Evolutionary conservation across 2,113 vertebrate species (phyloP).

Genomic region (Nyctibius bracteatus): DNA sequence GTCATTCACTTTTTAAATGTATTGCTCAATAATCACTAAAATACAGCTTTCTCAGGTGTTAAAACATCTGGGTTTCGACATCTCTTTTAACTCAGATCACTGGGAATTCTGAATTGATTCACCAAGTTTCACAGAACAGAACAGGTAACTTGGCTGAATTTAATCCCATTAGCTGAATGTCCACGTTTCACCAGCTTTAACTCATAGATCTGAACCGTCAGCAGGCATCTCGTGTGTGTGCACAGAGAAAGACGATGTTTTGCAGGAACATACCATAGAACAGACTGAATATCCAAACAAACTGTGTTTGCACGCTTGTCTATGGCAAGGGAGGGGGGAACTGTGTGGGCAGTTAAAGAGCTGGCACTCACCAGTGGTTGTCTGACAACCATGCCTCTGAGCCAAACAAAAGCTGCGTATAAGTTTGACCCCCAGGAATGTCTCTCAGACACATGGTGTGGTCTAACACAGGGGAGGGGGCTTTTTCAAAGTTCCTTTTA

Average conservation of each 20-base stretch:
- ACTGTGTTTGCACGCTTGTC: not conserved
- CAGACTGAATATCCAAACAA: constrained; percentile 7
- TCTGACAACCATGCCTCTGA: not conserved
- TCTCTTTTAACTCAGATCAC: constrained; percentile 28
- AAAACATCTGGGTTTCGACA: constrained; percentile 34
- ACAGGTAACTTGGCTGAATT: not conserved
- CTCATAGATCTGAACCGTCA: not conserved
- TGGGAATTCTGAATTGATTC: constrained; percentile 24
- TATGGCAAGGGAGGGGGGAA: not conserved
- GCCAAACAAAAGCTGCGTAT: not conserved
- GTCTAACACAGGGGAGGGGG: not conserved
- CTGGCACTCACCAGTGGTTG: not conserved
- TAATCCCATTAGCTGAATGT: constrained; percentile 5
- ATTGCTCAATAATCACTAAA: constrained; percentile 44
- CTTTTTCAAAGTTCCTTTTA: not conserved
- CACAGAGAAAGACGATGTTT: not conserved
- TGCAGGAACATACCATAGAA: not conserved
- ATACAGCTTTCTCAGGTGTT: constrained; percentile 23
- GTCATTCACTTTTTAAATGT: constrained; percentile 52
- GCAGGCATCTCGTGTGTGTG: not conserved
- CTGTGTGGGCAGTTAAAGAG: not conserved
- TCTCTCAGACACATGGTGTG: not conserved
- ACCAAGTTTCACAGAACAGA: not conserved
- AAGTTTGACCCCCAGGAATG: not conserved
- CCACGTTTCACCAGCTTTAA: not conserved